Conservation (phyloP, 2,113 vertebrate genomes). For the Otocyon megalotis region DNA sequence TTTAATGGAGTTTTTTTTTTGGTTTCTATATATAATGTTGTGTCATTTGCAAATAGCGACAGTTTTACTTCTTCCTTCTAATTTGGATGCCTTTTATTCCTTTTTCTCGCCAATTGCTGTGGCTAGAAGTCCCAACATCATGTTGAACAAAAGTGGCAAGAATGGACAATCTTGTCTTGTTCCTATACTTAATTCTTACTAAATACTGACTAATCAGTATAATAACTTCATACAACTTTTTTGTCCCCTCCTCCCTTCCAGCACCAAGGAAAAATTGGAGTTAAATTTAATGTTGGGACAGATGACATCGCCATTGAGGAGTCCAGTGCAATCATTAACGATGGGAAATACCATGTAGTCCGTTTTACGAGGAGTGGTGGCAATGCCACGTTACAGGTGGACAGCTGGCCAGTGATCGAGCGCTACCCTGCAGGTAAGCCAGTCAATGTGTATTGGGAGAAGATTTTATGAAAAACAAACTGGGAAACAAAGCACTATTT, state of each 20-base stretch:
- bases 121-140: background rate
- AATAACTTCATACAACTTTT: slow-evolving; percentile 51
- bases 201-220: slow-evolving; percentile 61
- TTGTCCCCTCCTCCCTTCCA: slow-evolving; percentile 78
- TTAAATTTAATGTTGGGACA: slow-evolving; percentile 99
- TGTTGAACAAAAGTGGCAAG: background rate
- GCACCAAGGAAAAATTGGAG: slow-evolving; percentile 98
- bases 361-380: slow-evolving; percentile 99
- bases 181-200: slow-evolving; percentile 27
- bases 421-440: slow-evolving; percentile 98
- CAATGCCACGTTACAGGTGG: slow-evolving; percentile 99
- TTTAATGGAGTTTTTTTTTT: background rate
- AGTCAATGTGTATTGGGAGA: slow-evolving; percentile 41
- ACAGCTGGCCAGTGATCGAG: slow-evolving; percentile 99
- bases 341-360: slow-evolving; percentile 99
- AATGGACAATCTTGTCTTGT: background rate
- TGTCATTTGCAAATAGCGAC: background rate
- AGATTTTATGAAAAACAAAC: slow-evolving; percentile 31
- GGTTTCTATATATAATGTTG: background rate
- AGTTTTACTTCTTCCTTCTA: background rate
- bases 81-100: background rate
- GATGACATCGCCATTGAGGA: slow-evolving; percentile 99
- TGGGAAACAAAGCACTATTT: slow-evolving; percentile 66
- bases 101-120: background rate
- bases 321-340: slow-evolving; percentile 98